phyloP scores from a whole-genome alignment of 2,113 vertebrate species.

The Nipponia nippon region DNA sequence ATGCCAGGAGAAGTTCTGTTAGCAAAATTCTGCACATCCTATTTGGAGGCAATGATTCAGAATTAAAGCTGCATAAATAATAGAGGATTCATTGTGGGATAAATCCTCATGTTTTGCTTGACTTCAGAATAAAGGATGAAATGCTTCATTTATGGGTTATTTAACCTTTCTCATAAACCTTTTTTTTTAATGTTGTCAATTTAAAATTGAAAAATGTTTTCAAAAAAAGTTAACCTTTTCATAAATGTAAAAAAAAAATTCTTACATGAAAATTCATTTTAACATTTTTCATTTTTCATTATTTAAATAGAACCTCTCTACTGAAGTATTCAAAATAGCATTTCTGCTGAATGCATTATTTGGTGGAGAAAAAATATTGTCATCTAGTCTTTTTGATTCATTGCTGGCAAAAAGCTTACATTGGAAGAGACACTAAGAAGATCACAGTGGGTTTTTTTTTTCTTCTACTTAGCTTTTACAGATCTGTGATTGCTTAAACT shows the following conservation, averaged over 20 bases:
- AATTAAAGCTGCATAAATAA: conserved; percentile 37
- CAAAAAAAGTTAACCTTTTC: background rate
- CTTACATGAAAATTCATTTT: background rate
- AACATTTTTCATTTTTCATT: background rate
- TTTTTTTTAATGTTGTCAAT: background rate
- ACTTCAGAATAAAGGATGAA: background rate
- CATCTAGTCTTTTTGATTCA: background rate
- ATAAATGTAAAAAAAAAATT: background rate
- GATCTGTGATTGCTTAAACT: background rate
- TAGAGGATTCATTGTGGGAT: background rate
- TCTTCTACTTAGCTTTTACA: background rate
- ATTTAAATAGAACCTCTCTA: background rate
- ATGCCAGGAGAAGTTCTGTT: background rate
- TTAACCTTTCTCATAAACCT: background rate
- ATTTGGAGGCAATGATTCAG: background rate
- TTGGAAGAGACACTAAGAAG: background rate
- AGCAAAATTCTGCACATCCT: background rate
- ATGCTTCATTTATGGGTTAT: background rate
- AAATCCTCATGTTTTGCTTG: background rate
- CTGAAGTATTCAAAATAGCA: background rate
- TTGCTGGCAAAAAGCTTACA: background rate
- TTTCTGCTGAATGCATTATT: background rate
- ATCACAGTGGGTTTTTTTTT: background rate
- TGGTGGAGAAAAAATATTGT: background rate
- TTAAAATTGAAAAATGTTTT: background rate